Conservation (phyloP, 2,113 vertebrate genomes). For the Chroicocephalus ridibundus region DNA sequence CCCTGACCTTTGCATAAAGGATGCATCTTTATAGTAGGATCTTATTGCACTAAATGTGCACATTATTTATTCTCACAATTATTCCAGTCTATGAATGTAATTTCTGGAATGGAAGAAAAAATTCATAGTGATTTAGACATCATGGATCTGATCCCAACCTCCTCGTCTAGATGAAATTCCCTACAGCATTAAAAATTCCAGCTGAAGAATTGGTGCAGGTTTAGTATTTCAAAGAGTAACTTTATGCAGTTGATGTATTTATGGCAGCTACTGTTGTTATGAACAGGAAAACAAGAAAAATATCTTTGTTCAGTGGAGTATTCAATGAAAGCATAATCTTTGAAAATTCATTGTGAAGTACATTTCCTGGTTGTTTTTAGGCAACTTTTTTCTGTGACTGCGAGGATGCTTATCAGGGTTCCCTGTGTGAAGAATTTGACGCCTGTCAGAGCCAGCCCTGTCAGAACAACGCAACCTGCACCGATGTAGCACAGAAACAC, state of each 20-base stretch:
- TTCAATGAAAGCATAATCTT: background rate
- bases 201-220: background rate
- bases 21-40: background rate
- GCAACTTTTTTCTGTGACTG: conserved; percentile 91
- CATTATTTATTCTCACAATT: background rate
- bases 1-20: background rate
- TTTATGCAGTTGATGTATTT: background rate
- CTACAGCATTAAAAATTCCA: background rate
- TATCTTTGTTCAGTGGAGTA: background rate
- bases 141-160: background rate
- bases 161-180: background rate
- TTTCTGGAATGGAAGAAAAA: background rate
- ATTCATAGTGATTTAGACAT: background rate
- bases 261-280: background rate
- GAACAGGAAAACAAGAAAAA: background rate
- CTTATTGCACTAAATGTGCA: background rate
- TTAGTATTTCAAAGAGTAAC: background rate
- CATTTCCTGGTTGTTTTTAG: conserved; percentile 65
- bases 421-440: conserved; percentile 92
- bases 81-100: background rate
- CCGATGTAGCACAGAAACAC: conserved; percentile 81
- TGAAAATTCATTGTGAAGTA: background rate
- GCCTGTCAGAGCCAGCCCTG: conserved; percentile 88
- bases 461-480: conserved; percentile 86
- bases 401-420: conserved; percentile 82